Conservation (phyloP, 2,113 vertebrate species). For the Solea senegalensis region DNA sequence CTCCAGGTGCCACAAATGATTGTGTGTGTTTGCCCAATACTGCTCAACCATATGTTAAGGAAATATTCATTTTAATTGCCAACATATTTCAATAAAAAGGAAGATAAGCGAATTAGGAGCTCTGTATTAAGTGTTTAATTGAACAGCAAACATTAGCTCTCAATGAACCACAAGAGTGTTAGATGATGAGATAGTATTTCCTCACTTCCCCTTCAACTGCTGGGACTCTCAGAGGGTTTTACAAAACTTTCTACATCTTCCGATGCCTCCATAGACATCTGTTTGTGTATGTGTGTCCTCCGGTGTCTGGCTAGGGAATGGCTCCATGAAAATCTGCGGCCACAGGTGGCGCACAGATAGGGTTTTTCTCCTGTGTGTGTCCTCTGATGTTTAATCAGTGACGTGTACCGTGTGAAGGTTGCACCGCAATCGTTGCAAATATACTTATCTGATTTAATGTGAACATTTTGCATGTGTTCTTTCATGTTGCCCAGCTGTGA, state of each 20-base stretch:
- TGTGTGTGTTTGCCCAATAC: too few relatives aligned
- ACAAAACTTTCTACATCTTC: slow-evolving; percentile 35
- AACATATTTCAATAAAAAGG: too few relatives aligned
- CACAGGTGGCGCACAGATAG: slow-evolving; percentile 45
- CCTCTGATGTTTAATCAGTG: slow-evolving; percentile 67
- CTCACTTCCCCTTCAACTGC: background rate
- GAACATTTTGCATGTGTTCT: slow-evolving; percentile 72
- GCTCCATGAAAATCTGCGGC: slow-evolving; percentile 57
- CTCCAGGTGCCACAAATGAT: too few relatives aligned
- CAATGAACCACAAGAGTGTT: background rate
- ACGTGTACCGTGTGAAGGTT: slow-evolving; percentile 61
- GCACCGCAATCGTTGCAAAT: slow-evolving; percentile 69
- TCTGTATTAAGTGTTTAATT: too few relatives aligned
- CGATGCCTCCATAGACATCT: slow-evolving; percentile 35
- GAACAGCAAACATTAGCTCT: background rate
- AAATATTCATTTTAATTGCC: too few relatives aligned
- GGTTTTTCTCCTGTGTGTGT: slow-evolving; percentile 71
- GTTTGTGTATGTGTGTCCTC: slow-evolving; percentile 59
- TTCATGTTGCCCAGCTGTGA: slow-evolving; percentile 77
- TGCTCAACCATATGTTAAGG: too few relatives aligned
- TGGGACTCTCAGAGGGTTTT: slow-evolving; percentile 17
- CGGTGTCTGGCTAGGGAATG: slow-evolving; percentile 71
- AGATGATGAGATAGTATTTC: background rate
- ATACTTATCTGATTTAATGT: slow-evolving; percentile 61
- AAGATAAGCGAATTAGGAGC: too few relatives aligned